Evolutionary conservation across 2,113 vertebrate genomes (phyloP).

Genomic region (Atractosteus spatula): DNA sequence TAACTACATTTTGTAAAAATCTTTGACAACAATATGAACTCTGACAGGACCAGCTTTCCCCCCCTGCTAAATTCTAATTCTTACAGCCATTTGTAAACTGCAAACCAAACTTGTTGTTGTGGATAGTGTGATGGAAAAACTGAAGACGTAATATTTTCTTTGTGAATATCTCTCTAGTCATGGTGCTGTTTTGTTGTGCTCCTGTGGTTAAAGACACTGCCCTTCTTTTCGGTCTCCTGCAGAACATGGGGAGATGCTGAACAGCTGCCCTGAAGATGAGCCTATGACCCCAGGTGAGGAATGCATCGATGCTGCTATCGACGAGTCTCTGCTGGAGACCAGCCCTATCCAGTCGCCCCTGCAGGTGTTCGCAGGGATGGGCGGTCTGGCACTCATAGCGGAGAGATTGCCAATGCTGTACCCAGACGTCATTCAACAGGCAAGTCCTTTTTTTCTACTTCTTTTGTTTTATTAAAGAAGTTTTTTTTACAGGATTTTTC

Average conservation of each 20-base stretch:
- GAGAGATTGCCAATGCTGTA: conserved; percentile 97
- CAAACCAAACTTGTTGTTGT: too few species aligned
- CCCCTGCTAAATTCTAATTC: too few species aligned
- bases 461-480: too few species aligned
- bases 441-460: conserved; percentile 47
- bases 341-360: conserved; percentile 93
- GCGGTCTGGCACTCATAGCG: conserved; percentile 92
- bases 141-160: too few species aligned
- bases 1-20: background rate
- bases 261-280: conserved; percentile 87
- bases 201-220: background rate
- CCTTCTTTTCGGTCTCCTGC: conserved; percentile 19
- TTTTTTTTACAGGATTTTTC: too few species aligned
- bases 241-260: conserved; percentile 89
- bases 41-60: background rate
- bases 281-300: conserved; percentile 83
- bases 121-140: too few species aligned
- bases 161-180: background rate
- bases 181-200: background rate
- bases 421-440: conserved; percentile 97
- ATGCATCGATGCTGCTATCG: conserved; percentile 80
- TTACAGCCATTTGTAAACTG: too few species aligned
- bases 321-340: conserved; percentile 91
- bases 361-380: conserved; percentile 98
- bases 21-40: background rate